Evolutionary conservation across 2,113 vertebrate genomes (phyloP), one percentile per base, ranked within the genome.

Genomic region (Limnothrissa miodon): DNA sequence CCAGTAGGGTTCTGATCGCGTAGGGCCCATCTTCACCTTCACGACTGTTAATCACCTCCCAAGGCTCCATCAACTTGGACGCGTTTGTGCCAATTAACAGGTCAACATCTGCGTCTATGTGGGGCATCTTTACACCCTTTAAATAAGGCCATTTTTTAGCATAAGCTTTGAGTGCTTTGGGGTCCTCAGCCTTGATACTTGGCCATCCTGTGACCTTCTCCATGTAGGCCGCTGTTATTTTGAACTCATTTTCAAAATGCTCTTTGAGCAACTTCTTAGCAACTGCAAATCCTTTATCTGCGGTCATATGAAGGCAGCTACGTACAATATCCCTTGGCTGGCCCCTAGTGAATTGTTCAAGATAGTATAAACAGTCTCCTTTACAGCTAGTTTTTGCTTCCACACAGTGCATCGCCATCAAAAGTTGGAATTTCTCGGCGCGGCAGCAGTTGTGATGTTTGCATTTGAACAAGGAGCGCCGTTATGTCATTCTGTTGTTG

Each of bases 361-460:
- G 42, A 59, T 53, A 86, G 29, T 88, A 83, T 19, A 88, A 83
- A 23, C 83, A 78, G 25, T 87, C 80, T n/a, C 56, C 10, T n/a
- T 25, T 29, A 74, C 36, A 81, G 13, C 17, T 79, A 4, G 53
- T 85, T 19, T 82, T 85, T 3, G 33, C 33, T 56, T 83, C 84
- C 25, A 87, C 48, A 15, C 79, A 78, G 39, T 85, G 79, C 21
- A 78, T 87, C n/a, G 39, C 81, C 83, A 78, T 83, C 59, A 66
- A 83, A 87, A 11, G 66, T 25, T 13, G 78, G 66, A 39, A 87
- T 74, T 9, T 78, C 70, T 45, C 70, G 1, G 29, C 44, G 19
- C 15, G 81, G 84, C n/a, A 66, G 59, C 59, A 29, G 59, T 66
- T 66, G 59, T 29, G 59, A 25, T 1, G 59, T 66, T 66, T 66